These are phyloP conservation scores for Drosophila prolongata DNA, from an alignment of 2,888 invertebrate genomes.

Conservation along the genomic window DNA sequence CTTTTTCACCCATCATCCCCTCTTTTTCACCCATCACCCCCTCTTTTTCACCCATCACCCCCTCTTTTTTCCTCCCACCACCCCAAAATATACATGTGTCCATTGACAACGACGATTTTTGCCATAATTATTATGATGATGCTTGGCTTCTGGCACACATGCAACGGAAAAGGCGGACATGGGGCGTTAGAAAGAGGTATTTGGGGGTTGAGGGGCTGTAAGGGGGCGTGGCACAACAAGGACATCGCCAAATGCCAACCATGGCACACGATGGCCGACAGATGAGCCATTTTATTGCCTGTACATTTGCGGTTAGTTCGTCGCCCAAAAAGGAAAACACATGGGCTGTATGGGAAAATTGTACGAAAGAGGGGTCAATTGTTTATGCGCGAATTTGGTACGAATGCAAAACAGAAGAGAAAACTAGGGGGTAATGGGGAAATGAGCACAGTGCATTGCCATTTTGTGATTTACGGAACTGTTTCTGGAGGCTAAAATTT, in stretches of 20 bases:
- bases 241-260: conserved; percentile 32
- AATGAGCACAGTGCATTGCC: conserved; percentile 23
- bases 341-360: neutral
- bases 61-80: neutral
- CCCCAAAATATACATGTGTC: conserved; percentile 14
- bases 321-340: conserved; percentile 3
- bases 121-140: conserved; percentile 80
- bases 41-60: neutral
- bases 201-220: neutral
- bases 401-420: conserved; percentile 2
- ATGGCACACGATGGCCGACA: conserved; percentile 55
- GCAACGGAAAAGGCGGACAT: conserved; percentile 37
- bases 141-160: conserved; percentile 80
- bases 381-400: conserved; percentile 50
- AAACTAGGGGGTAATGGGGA: conserved; percentile 7
- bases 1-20: no score
- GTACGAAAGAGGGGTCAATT: conserved; percentile 39
- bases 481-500: conserved; percentile 4
- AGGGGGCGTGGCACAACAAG: neutral
- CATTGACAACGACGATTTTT: conserved; percentile 75
- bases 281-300: conserved; percentile 77
- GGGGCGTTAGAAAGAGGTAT: neutral
- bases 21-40: neutral
- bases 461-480: conserved; percentile 26
- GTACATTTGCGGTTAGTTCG: conserved; percentile 51